Evolutionary conservation across 2,113 vertebrate genomes (phyloP), one percentile per base, ranked within the genome.

Genomic region (Zingel zingel): DNA sequence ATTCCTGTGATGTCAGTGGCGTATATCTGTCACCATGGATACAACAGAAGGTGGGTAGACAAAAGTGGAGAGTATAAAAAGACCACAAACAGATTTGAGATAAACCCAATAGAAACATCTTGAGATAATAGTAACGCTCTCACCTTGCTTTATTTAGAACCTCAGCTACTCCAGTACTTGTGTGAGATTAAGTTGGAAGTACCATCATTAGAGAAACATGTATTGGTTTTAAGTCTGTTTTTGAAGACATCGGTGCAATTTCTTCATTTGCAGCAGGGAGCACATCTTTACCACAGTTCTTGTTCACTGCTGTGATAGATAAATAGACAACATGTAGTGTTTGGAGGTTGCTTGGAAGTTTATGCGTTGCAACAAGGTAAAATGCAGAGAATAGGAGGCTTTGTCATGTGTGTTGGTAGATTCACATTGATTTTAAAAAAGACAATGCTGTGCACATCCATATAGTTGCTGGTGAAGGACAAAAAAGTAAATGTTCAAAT

Each of bases 291-390:
- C 36, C 7, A 39, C 8, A 39, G 8, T 39, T 9, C n/a, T 30
- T 85, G 6, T 56, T 51, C n/a, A 43, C 63, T 62, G 43, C 50
- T 76, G 51, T 59, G 63, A 80, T 65, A 10, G 58, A 79, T 77
- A 33, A 77, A 86, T 80, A 57, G 16, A 45, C 21, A 45, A 4
- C 14, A 53, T 74, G 4, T 61, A 7, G 25, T 72, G 27, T 50
- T 53, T 65, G 21, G 27, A 65, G 51, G 57, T 47, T 77, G 62
- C n/a, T 75, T 70, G 36, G 21, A 69, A 19, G 39, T 27, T 21
- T 33, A 47, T 61, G 19, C 47, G 15, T 45, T 62, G 61, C 14
- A 56, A 30, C 33, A 62, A 64, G 48, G 69, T 78, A 54, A 81
- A 50, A 64, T 50, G 56, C 11, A 66, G 9, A 45, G 10, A 71